Conservation (phyloP, 2,113 vertebrate species). For the Paramisgurnus dabryanus region DNA sequence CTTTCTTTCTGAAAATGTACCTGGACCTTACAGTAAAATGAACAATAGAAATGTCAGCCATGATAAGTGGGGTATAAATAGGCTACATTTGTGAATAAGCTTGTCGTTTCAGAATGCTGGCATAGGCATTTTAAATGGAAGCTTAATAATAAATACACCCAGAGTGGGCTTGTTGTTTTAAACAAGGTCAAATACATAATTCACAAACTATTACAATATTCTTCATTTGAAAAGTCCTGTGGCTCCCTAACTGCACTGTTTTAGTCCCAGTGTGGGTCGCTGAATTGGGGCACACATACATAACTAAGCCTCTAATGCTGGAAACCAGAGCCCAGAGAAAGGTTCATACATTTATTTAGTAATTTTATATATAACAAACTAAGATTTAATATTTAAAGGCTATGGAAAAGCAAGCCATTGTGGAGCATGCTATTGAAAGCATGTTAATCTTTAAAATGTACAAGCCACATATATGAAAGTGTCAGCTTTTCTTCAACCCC, state of each 20-base stretch:
- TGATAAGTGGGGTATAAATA: constrained; percentile 50
- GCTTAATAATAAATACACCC: constrained; percentile 59
- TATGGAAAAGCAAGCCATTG: background rate
- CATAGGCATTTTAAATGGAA: constrained; percentile 58
- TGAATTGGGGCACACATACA: constrained; percentile 2
- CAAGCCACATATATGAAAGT: constrained; percentile 13
- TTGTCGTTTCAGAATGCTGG: constrained; percentile 45
- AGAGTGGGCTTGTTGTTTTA: constrained; percentile 44
- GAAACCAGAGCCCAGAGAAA: background rate
- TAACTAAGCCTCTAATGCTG: background rate
- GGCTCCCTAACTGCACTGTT: background rate
- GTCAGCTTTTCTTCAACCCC: constrained; percentile 6
- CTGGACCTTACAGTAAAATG: constrained; percentile 2
- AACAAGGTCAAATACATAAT: constrained; percentile 56
- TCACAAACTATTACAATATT: constrained; percentile 54
- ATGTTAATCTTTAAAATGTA: constrained; percentile 23
- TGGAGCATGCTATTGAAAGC: background rate
- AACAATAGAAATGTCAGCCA: constrained; percentile 26
- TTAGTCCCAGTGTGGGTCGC: background rate
- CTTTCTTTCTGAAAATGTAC: too few relatives aligned
- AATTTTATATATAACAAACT: background rate
- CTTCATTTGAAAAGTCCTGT: constrained; percentile 12
- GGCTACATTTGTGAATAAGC: constrained; percentile 50
- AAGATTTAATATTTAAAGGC: background rate
- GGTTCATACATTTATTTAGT: background rate